phyloP scores from a whole-genome alignment of 2,113 vertebrate genomes.

The Butorides virescens region DNA sequence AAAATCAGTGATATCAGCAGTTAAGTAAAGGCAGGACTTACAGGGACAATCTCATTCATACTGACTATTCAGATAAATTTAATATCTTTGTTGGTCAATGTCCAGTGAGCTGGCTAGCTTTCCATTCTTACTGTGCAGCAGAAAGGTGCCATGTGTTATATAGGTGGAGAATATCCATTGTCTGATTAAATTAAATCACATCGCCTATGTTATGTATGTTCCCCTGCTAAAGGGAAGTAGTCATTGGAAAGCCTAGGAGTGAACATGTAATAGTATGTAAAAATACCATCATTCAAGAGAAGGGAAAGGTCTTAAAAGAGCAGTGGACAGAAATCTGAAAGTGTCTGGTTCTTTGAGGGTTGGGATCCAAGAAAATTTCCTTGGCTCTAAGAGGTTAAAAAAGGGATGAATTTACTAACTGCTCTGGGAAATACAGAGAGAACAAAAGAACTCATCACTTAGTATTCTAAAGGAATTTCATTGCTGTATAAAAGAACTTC shows the following conservation, averaged over 20 bases:
- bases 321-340: background rate
- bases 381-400: background rate
- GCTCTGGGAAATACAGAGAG: background rate
- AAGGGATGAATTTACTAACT: background rate
- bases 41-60: background rate
- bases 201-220: background rate
- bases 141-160: background rate
- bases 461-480: background rate
- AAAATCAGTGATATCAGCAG: background rate
- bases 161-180: background rate
- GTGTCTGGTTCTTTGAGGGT: background rate
- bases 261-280: background rate
- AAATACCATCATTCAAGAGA: background rate
- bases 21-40: background rate
- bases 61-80: background rate
- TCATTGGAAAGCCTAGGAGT: background rate
- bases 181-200: background rate
- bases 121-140: background rate
- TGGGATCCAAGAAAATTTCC: background rate
- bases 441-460: background rate
- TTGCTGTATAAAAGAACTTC: background rate
- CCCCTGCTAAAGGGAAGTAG: background rate
- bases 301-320: background rate
- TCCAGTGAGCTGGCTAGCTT: background rate
- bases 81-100: background rate